Base-by-base conservation (phyloP, 2,888 invertebrate genomes). In the Atrina japonica region DNA sequence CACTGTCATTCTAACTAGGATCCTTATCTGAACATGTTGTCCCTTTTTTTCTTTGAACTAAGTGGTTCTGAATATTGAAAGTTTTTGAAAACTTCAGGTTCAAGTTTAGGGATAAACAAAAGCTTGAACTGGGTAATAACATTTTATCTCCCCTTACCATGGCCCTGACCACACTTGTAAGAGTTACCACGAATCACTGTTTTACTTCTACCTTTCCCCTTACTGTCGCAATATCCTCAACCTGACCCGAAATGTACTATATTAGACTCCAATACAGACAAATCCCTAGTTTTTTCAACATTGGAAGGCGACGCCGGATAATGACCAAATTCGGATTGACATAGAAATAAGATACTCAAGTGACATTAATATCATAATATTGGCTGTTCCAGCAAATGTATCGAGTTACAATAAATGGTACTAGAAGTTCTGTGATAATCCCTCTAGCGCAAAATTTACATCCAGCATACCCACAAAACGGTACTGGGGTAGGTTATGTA, bases 331-430 rank as follows among this genome's bases (percentile, higher is more conserved):
- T n/a, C n/a, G n/a, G n/a, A n/a, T n/a, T n/a, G n/a, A n/a, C n/a
- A n/a, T n/a, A n/a, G n/a, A n/a, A n/a, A n/a, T n/a, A 29, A 27
- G 25, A 25, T 53, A 29, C 25, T 29, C 16, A 11, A 53, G n/a
- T 53, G 11, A 53, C 53, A 53, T 53, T 53, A n/a, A 25, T 53
- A 53, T 7, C 53, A 21, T 23, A 53, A 9, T n/a, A 53, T 53
- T 25, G 53, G 27, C 25, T 14, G 11, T 23, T 27, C 29, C n/a
- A n/a, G n/a, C n/a, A n/a, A n/a, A n/a, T n/a, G n/a, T n/a, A n/a
- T n/a, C n/a, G n/a, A n/a, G 47, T 21, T 7, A 47, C 29, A 9
- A 53, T 5, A 29, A 7, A 27, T 7, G 25, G 29, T 14, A 53
- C 27, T 16, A 18, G 2, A 21, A 50, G 18, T 18, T 23, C 21